Base-by-base conservation (phyloP, 2,113 vertebrate species). In the Neomonachus schauinslandi region DNA sequence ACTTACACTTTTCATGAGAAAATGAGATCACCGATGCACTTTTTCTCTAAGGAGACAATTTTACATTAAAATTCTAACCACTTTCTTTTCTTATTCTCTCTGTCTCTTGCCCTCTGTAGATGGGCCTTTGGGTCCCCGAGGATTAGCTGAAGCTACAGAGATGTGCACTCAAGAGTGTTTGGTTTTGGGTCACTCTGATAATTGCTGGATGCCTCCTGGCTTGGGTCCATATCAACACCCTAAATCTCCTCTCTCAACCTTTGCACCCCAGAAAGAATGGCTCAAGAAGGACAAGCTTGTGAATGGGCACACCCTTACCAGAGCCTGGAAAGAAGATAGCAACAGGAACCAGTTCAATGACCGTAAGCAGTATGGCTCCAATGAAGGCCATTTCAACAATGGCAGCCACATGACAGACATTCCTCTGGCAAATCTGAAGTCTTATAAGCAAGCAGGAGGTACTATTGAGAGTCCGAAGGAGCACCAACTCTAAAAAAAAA, bases 151-250 rank as follows among this genome's bases (percentile, higher is more conserved):
- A 98, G 99, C 99, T 59, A 99, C 99, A 61, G 99, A 99, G 98
- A 99, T 99, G 99, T 99, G 99, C 98, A 99, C 99, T 97, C 99
- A 99, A 98, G 99, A 99, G 98, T 99, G 99, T 95, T 98, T 99
- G 71, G 99, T 99, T 97, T 99, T 99, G 96, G 99, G 99, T 98
- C 99, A 99, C 97, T 99, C 99, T 84, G 99, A 99, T 99, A 99
- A 99, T 99, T 99, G 99, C 98, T 99, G 99, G 99, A 99, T 99
- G 99, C 99, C 99, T 49, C 99, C 99, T 11, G 99, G 98, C 61
- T 98, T 99, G 97, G 99, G 99, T 96, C 98, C 99, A 21, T 99
- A 99, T 98, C 99, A 99, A 97, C 99, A 99, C 97, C 99, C 99
- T 65, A 99, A 99, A 96, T 99, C 99, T 57, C 99, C 99, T 61